Base-by-base conservation (phyloP, 2,113 vertebrate genomes). In the Burhinus oedicnemus region DNA sequence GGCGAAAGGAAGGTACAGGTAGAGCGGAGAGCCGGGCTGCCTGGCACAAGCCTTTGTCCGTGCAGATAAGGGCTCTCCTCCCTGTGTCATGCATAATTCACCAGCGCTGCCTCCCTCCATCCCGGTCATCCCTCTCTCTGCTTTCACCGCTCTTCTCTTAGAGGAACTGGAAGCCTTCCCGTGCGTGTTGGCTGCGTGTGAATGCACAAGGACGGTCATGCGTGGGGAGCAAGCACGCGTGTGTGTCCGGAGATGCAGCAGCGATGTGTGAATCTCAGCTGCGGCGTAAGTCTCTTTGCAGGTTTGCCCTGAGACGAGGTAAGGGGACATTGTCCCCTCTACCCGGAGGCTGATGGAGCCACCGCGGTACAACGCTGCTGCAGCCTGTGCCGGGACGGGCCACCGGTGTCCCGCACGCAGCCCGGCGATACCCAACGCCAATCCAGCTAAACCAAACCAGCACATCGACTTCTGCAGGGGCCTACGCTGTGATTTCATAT, bases 51-150 rank as follows among this genome's bases (percentile, higher is more conserved):
- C 83, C 94, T 96, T 97, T 97, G 96, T 96, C 97, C 86, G 0
- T 64, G 92, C 91, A 93, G 97, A 97, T 97, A 98, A 97, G 76
- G n/a, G 66, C 95, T 96, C 93, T 90, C 85, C 95, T 92, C 95
- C 90, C 30, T 44, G 60, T 81, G 69, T 94, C 95, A 98, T 97
- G 97, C 95, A 98, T 98, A 98, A 98, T 98, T 95, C 97, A 98
- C 87, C 92, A 94, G 83, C 72, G 0, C 70, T 89, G 87, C 91
- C 87, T 96, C 90, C 83, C 71, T 66, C 80, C 1, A 0, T 40
- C 65, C 84, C 6, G 75, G 91, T 49, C 96, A 95, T 34, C 90
- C 72, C 65, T 93, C 84, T 74, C 90, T 79, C 84, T 32, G 68
- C 82, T 74, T 7, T 34, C 58, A 9, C 55, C 4, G 11, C 18